phyloP scores from a whole-genome alignment of 53 echinoderm and acorn worm species.

The Antedon mediterranea region DNA sequence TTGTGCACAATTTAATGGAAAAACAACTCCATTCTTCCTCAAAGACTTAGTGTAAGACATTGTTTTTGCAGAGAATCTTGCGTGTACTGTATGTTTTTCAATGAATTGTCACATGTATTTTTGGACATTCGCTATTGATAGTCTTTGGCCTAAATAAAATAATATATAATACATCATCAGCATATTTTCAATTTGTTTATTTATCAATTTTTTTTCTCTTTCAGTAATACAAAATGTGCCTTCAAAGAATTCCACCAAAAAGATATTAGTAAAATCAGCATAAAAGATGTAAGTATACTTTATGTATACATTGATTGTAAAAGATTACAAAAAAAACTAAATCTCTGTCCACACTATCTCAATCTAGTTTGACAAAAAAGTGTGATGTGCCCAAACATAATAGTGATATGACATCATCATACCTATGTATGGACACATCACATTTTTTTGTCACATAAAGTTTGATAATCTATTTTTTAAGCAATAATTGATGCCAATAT shows the following conservation, averaged over 20 bases:
- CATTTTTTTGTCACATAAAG: too few relatives aligned
- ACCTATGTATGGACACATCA: too few relatives aligned
- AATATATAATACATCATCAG: neutral
- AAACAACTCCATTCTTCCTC: neutral
- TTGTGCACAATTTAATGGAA: neutral
- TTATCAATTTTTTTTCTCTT: conserved; percentile 3
- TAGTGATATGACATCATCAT: too few relatives aligned
- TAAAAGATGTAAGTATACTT: conserved; percentile 89
- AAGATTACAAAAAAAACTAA: too few relatives aligned
- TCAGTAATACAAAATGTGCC: conserved; percentile 66
- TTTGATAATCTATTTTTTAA: too few relatives aligned
- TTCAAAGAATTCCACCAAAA: conserved; percentile 57
- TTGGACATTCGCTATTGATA: neutral
- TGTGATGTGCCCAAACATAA: too few relatives aligned
- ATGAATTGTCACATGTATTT: neutral
- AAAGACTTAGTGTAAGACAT: too few relatives aligned
- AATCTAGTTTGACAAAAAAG: too few relatives aligned
- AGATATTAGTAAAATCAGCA: conserved; percentile 38
- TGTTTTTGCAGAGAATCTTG: neutral
- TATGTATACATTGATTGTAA: too few relatives aligned
- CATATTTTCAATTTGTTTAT: neutral
- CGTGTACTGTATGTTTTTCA: neutral
- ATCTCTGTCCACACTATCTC: too few relatives aligned
- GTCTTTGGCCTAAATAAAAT: neutral
- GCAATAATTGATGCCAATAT: too few relatives aligned